Conservation (phyloP, 2,888 invertebrate species). For the Paralinhomoeus sp. region DNA sequence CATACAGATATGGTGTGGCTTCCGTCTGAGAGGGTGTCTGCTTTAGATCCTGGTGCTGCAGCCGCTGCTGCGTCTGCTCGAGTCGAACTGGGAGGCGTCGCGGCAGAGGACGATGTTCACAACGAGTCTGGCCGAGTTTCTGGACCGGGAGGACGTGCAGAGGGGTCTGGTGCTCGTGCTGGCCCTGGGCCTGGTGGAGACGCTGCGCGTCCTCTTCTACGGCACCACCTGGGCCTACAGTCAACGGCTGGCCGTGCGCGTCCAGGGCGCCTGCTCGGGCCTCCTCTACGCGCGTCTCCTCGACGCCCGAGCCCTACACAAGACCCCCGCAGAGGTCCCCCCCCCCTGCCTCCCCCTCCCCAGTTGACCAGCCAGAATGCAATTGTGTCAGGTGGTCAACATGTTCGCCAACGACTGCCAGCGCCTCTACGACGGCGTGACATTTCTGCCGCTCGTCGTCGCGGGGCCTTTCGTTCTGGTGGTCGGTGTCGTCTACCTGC, state of each 20-base stretch:
- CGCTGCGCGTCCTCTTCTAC: constrained; percentile 25
- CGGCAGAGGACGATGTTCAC: too few relatives aligned
- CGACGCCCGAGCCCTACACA: constrained; percentile 21
- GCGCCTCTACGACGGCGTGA: constrained; percentile 28
- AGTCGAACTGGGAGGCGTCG: too few relatives aligned
- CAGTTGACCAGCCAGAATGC: too few relatives aligned
- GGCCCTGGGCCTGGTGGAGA: constrained; percentile 21
- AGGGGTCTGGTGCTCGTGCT: constrained; percentile 22
- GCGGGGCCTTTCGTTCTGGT: constrained; percentile 10
- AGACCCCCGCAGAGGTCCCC: constrained; percentile 29
- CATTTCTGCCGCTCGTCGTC: constrained; percentile 27
- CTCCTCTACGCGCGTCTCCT: constrained; percentile 27
- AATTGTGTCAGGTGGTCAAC: constrained; percentile 26
- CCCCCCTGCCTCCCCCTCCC: too few relatives aligned
- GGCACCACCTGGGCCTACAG: constrained; percentile 28
- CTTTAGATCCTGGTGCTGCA: too few relatives aligned
- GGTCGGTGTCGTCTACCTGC: constrained; percentile 24
- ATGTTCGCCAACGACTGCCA: constrained; percentile 30
- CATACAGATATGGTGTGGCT: too few relatives aligned
- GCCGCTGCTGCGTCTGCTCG: too few relatives aligned
- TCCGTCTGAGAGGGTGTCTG: too few relatives aligned
- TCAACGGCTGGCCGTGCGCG: constrained; percentile 24
- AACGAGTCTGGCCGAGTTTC: too few relatives aligned
- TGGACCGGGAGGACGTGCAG: too few relatives aligned
- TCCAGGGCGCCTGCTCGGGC: constrained; percentile 26